These are phyloP conservation scores for Pammene aurita DNA, from an alignment of 2,888 invertebrate genomes.

Conservation along the genomic window DNA sequence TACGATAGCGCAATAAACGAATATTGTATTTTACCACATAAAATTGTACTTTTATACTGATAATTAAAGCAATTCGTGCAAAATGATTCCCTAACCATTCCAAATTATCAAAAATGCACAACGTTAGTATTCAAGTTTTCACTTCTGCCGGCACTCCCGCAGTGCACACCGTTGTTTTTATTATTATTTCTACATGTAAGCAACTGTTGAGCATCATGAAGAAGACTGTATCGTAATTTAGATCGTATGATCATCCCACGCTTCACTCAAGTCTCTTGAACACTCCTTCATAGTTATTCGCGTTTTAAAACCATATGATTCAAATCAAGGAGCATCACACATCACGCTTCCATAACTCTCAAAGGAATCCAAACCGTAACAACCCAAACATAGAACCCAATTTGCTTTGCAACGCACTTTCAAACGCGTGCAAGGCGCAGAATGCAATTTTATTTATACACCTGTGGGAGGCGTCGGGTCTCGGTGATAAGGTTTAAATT, in stretches of 20 bases:
- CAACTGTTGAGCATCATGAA: not conserved
- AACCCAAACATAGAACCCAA: slow-evolving; percentile 3
- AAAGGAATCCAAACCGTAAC: slow-evolving; percentile 12
- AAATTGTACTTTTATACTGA: too few relatives aligned
- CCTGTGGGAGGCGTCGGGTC: slow-evolving; percentile 6
- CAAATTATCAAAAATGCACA: too few relatives aligned
- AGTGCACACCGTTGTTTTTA: too few relatives aligned
- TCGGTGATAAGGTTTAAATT: slow-evolving; percentile 46
- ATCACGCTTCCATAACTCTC: slow-evolving; percentile 5
- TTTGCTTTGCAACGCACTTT: slow-evolving; percentile 25
- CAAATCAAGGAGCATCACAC: slow-evolving; percentile 17
- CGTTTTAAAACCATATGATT: slow-evolving; percentile 36
- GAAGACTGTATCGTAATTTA: not conserved
- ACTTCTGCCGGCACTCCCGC: too few relatives aligned
- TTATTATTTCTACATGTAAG: too few relatives aligned
- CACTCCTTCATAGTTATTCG: slow-evolving; percentile 19
- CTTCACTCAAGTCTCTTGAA: slow-evolving; percentile 18
- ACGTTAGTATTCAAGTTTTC: too few relatives aligned
- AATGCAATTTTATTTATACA: slow-evolving; percentile 17
- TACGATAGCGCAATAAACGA: too few relatives aligned
- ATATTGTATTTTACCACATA: too few relatives aligned
- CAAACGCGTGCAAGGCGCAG: slow-evolving; percentile 27
- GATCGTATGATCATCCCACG: not conserved
- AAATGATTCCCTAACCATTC: too few relatives aligned
- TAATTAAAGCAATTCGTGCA: too few relatives aligned